Conservation (phyloP, 2,888 invertebrate genomes). For the Orthosia gracilis region DNA sequence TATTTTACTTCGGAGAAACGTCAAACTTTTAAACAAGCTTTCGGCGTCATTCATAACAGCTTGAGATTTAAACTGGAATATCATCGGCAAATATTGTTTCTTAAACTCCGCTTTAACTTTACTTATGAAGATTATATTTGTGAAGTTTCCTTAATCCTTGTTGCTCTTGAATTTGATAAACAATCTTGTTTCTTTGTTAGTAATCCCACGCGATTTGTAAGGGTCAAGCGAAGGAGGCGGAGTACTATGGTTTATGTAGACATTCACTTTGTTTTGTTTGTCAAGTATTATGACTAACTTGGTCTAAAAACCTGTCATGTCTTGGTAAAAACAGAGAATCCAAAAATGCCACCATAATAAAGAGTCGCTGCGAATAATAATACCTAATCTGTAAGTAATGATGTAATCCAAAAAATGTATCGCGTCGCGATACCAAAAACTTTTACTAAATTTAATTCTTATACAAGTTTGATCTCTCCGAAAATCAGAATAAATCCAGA, state of each 20-base stretch:
- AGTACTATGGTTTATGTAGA: slow-evolving; percentile 16
- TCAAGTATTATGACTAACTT: neutral
- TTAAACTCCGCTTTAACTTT: slow-evolving; percentile 1
- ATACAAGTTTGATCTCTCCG: slow-evolving; percentile 2
- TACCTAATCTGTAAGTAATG: too few species aligned
- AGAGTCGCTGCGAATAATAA: too few species aligned
- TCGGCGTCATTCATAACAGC: slow-evolving; percentile 11
- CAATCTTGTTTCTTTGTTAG: slow-evolving; percentile 41
- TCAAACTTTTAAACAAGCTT: slow-evolving; percentile 19
- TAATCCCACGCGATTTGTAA: slow-evolving; percentile 30
- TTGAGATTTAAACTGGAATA: slow-evolving; percentile 22
- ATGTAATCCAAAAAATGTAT: too few species aligned
- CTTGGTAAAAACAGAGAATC: too few species aligned
- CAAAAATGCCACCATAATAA: too few species aligned
- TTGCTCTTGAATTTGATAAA: slow-evolving; percentile 38
- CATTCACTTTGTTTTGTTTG: slow-evolving; percentile 10
- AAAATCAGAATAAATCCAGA: slow-evolving; percentile 31
- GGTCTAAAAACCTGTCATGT: neutral
- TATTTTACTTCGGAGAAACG: slow-evolving; percentile 47
- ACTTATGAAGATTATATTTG: slow-evolving; percentile 9
- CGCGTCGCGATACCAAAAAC: neutral
- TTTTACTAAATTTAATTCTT: neutral
- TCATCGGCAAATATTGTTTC: slow-evolving; percentile 28
- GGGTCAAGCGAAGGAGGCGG: slow-evolving; percentile 30
- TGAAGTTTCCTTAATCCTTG: slow-evolving; percentile 27